Evolutionary conservation across 1,140 invertebrate genomes (phyloP), one percentile per base, ranked within the genome.

Genomic region (Probaryconus sp.): DNA sequence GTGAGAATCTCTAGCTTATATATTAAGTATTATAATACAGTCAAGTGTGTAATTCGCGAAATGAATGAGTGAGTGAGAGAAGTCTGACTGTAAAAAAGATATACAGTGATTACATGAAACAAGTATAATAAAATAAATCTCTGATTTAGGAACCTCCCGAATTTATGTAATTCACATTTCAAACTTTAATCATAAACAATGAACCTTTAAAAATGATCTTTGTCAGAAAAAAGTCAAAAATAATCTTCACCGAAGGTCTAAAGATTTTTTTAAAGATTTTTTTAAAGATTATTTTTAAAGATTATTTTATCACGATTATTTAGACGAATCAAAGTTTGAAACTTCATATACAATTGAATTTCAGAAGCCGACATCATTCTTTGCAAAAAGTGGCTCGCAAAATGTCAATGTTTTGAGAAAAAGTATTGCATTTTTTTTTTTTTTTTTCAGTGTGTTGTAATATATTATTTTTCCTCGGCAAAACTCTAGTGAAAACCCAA

Each of bases 1-100:
- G 40, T 58, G 43, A n/a, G 21, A 48, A 48, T 51, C n/a, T n/a
- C 28, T 74, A 70, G 55, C 64, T 64, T 79, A 77, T 80, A 77
- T 74, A 77, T 84, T 85, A 85, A 80, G 58, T 82, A 80, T 76
- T 83, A 86, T 80, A 79, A 78, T 83, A 83, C 71, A 75, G 40
- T 42, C n/a, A 31, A 77, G 50, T 35, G 69, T 73, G 51, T 76
- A 60, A 76, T 73, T 80, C 48, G 31, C 33, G 72, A 76, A 64
- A 70, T 77, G 47, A 63, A 76, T 68, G 42, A 60, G 53, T 65
- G 17, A n/a, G n/a, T n/a, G n/a, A n/a, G n/a, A n/a, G n/a, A n/a
- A n/a, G n/a, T n/a, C n/a, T n/a, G n/a, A n/a, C n/a, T 45, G 45
- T 24, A 38, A 58, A 70, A 17, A 50, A 42, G 7, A 4, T 26